Conservation (phyloP, 2,797 vertebrate species). For the Apogon talboti region DNA sequence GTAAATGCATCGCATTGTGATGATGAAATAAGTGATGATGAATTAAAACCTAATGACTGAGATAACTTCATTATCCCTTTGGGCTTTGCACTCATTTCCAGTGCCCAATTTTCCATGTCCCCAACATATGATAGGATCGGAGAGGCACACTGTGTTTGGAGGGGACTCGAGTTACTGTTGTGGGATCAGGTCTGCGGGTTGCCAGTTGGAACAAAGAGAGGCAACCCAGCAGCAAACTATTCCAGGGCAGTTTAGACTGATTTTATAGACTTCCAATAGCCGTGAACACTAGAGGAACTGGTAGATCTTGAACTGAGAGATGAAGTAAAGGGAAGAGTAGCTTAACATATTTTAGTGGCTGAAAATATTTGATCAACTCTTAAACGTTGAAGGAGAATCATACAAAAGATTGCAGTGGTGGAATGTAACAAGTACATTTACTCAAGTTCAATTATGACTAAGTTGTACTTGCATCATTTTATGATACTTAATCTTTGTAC, state of each 20-base stretch:
- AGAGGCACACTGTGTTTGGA: constrained; percentile 43
- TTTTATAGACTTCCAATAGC: constrained; percentile 68
- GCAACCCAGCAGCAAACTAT: constrained; percentile 45
- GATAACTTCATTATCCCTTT: constrained; percentile 59
- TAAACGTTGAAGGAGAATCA: neutral
- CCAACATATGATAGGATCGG: constrained; percentile 57
- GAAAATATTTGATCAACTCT: neutral
- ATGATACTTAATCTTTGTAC: too few relatives aligned
- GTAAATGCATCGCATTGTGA: constrained; percentile 35
- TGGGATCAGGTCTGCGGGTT: constrained; percentile 58
- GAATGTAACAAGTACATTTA: too few relatives aligned
- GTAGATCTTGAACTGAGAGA: constrained; percentile 23
- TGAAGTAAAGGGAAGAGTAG: neutral
- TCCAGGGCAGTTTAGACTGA: constrained; percentile 44
- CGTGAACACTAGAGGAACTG: constrained; percentile 56
- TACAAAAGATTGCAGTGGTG: too few relatives aligned
- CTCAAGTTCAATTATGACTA: too few relatives aligned
- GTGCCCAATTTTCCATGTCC: constrained; percentile 63
- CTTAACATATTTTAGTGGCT: neutral
- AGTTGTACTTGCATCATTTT: too few relatives aligned
- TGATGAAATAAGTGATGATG: constrained; percentile 47
- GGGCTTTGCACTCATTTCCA: constrained; percentile 63
- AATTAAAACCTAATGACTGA: constrained; percentile 56
- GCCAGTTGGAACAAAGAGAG: constrained; percentile 70
- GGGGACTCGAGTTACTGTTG: constrained; percentile 70